Base-by-base conservation (phyloP, 1,140 invertebrate genomes). In the Zaprionus nigranus region DNA sequence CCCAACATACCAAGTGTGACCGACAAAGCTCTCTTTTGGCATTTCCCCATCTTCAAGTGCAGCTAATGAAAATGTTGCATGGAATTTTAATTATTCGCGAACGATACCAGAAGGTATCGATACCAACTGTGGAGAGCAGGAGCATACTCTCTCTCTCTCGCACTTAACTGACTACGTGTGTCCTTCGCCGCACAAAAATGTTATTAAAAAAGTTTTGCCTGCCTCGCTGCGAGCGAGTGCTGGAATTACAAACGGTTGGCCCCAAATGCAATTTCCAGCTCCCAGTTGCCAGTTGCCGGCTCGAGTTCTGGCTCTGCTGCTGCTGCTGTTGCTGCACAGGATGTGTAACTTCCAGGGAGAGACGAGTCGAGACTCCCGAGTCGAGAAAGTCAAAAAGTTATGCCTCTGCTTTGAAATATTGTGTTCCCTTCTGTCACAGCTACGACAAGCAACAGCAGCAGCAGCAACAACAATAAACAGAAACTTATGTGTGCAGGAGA, bases 151-250 rank as follows among this genome's bases (percentile, higher is more conserved):
- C 24, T 24, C 24, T 51, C 11, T n/a, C 28, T 20, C 5, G 6
- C 30, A 36, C 49, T 13, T 7, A 53, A 36, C 20, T 53, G 13
- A 13, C 12, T 26, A 53, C 51, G 46, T 43, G 2, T 54, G 2
- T 54, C 46, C 22, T 61, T 56, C 30, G 26, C 34, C 36, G 34
- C 5, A 43, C 34, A 60, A 71, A 75, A 75, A 75, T 75, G 60
- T 71, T 75, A 75, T 75, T 75, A 75, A 71, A 71, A 71, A 75
- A 75, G 34, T 75, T 71, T 46, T 58, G 20, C 22, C 20, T 36
- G 58, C 36, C 40, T 56, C 38, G 38, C 38, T 46, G 30, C 40
- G 36, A 17, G 26, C 17, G 51, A 40, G 72, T 69, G 66, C 24
- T 71, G 54, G 59, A 75, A 75, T 71, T 75, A 70, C 67, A 70